Conservation (phyloP, 2,113 vertebrate species). For the Ictalurus furcatus region DNA sequence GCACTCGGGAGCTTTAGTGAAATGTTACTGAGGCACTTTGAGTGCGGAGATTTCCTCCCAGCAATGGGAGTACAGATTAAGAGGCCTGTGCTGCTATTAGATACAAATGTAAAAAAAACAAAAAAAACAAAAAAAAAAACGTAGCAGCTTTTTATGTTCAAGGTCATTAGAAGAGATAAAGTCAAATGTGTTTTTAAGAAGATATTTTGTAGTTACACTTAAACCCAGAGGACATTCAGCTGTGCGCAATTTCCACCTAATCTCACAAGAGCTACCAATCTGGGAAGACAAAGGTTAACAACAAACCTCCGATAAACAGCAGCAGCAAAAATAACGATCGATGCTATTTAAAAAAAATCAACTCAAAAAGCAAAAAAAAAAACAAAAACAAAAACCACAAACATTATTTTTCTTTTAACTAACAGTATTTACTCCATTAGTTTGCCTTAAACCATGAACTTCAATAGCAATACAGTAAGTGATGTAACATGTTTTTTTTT, state of each 20-base stretch:
- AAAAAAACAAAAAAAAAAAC: not conserved
- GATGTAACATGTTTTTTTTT: not conserved
- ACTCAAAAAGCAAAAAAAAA: not conserved
- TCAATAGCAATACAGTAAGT: not conserved
- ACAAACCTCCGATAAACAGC: not conserved
- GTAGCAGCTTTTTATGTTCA: not conserved
- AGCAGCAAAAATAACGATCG: not conserved
- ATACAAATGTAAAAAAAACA: not conserved
- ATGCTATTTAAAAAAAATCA: not conserved
- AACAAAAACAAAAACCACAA: not conserved
- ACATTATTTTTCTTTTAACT: not conserved
- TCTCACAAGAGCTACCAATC: not conserved
- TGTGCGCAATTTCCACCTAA: not conserved
- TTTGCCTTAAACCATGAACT: not conserved
- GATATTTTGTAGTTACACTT: not conserved
- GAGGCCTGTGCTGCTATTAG: not conserved
- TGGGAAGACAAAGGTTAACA: not conserved
- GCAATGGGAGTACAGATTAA: not conserved
- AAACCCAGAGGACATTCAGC: not conserved
- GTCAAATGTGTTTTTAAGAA: not conserved
- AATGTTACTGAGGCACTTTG: conserved; percentile 27
- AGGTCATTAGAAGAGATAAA: not conserved
- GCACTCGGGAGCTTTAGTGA: conserved; percentile 37
- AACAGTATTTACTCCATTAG: not conserved
- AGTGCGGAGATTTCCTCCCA: conserved; percentile 6